Evolutionary conservation across 1,140 invertebrate genomes (phyloP), one percentile per base, ranked within the genome.

Genomic region (Mercenaria mercenaria): DNA sequence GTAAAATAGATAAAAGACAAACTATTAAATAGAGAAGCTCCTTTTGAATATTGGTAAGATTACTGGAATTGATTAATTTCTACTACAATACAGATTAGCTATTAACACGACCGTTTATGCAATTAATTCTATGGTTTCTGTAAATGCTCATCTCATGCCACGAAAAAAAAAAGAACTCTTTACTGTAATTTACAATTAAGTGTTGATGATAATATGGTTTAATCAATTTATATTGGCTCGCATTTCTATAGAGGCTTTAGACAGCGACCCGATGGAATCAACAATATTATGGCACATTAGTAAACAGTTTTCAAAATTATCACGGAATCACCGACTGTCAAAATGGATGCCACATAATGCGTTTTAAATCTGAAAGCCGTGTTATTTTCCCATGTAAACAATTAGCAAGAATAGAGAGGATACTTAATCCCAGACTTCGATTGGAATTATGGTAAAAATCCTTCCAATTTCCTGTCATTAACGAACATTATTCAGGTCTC

Each of bases 321-420:
- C 67, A 39, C 67, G 77, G 47, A 80, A 80, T 80, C 56, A 80
- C 56, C 56, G 56, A 26, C 77, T 80, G 77, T 80, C 77, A 80
- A 56, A 80, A 80, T 80, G 77, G 77, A 37, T 72, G 67, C 67
- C 67, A 72, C 67, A 72, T 72, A 72, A 72, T 72, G 67, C 34
- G 67, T 88, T 88, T 81, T 88, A 88, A 88, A 88, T 81, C 59
- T 81, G 61, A 79, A 81, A 88, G 77, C 77, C 86, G 29, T 88
- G 86, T 88, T 50, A 88, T 79, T 81, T 47, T 87, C 84, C 47
- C 84, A 77, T 88, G 86, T 88, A 88, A 88, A 88, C 86, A 88
- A 79, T 88, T 88, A 81, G 52, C 61, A n/a, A 50, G 61, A 72
- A 52, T 67, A 50, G 50, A 47, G 76, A 61, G 76, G 86, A 88